A percentile compares a stretch with the other conserved stretches of the same genome.
Conservation (phyloP, 2,797 vertebrate species). For the Rhadinocentrus ornatus region DNA sequence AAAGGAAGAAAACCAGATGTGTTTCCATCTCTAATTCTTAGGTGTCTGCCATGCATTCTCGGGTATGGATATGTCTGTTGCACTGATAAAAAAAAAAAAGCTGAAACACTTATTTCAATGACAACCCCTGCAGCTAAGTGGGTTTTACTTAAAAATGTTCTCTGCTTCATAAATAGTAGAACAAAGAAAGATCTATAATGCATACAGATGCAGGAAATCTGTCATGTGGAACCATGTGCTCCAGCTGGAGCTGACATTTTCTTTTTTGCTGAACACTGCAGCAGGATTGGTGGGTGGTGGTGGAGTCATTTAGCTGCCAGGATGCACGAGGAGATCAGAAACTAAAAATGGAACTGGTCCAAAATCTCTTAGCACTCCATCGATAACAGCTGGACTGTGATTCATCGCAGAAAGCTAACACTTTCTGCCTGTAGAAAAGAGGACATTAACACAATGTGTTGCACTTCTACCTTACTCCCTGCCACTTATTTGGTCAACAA, state of each 20-base stretch:
- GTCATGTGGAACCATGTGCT: not conserved
- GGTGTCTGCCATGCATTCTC: conserved; percentile 69
- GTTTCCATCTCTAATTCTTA: conserved; percentile 54
- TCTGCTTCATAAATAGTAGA: not conserved
- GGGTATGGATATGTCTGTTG: conserved; percentile 45
- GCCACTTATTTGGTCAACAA: conserved; percentile 21
- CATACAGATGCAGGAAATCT: conserved; percentile 6
- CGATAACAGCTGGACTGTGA: conserved; percentile 68
- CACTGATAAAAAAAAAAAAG: conserved; percentile 18
- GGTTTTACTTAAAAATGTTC: not conserved
- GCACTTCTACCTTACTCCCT: conserved; percentile 18
- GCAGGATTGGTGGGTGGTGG: conserved; percentile 5
- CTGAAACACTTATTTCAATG: conserved; percentile 11
- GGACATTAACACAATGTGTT: conserved; percentile 35
- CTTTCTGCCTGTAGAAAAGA: conserved; percentile 30
- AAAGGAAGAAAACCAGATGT: conserved; percentile 67
- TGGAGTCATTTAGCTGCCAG: conserved; percentile 27
- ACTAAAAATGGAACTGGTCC: conserved; percentile 58
- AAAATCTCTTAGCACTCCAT: conserved; percentile 70
- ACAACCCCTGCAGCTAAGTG: not conserved
- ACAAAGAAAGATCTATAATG: conserved; percentile 18
- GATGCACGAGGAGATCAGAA: conserved; percentile 63
- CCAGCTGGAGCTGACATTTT: conserved; percentile 24
- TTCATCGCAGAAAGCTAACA: conserved; percentile 58
- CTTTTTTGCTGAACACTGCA: conserved; percentile 34